phyloP scores from a whole-genome alignment of 1,140 invertebrate species.

The Drosophila pallidifrons region DNA sequence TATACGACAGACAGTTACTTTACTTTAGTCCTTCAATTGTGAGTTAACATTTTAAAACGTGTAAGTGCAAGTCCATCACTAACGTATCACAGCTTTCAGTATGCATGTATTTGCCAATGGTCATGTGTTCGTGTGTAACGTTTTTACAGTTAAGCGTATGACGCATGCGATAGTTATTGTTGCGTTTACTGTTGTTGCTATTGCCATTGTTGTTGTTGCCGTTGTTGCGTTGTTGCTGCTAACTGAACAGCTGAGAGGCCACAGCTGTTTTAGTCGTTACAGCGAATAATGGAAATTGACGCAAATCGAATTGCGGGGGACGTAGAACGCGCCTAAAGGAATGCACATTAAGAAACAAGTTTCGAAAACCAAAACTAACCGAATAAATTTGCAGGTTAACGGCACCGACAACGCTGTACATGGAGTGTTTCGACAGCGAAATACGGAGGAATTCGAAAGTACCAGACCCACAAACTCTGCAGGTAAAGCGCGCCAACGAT shows the following conservation, averaged over 20 bases:
- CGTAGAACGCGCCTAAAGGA: constrained; percentile 1
- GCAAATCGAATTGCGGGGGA: constrained; percentile 23
- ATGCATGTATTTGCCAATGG: constrained; percentile 38
- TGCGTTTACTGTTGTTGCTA: neutral
- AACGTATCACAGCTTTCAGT: constrained; percentile 22
- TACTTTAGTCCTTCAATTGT: neutral
- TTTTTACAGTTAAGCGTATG: constrained; percentile 32
- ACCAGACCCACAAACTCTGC: constrained; percentile 55
- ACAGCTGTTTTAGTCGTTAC: constrained; percentile 54
- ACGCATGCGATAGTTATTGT: constrained; percentile 46
- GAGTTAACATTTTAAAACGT: neutral
- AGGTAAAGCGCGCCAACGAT: constrained; percentile 52
- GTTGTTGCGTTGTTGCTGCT: constrained; percentile 8
- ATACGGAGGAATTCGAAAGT: constrained; percentile 76
- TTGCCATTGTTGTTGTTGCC: constrained; percentile 4
- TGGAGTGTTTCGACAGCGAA: constrained; percentile 77
- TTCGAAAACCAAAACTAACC: constrained; percentile 43
- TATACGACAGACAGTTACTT: too few relatives aligned
- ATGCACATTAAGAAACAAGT: constrained; percentile 20
- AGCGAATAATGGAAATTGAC: constrained; percentile 4
- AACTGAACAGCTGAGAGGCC: constrained; percentile 53
- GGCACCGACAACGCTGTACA: constrained; percentile 74
- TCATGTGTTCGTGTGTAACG: constrained; percentile 43
- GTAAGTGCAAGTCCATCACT: constrained; percentile 47
- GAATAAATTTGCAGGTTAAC: constrained; percentile 67